Conservation (phyloP, 2,888 invertebrate genomes). For the Blastobasis adustella region DNA sequence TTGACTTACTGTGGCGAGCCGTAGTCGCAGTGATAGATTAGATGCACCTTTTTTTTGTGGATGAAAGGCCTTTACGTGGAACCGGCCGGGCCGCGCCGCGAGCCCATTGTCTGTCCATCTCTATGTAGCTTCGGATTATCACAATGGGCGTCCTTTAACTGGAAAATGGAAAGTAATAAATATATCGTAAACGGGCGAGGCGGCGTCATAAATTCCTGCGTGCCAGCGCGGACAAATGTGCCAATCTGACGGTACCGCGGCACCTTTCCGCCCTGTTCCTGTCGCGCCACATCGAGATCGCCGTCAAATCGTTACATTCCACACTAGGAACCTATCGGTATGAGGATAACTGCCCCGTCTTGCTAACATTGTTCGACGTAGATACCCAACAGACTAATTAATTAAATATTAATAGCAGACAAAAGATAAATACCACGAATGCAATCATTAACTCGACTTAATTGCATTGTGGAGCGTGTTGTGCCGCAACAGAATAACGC, state of each 20-base stretch:
- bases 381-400: too few relatives aligned
- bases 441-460: too few relatives aligned
- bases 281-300: too few relatives aligned
- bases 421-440: too few relatives aligned
- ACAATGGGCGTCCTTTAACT: constrained; percentile 28
- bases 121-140: constrained; percentile 37
- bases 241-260: constrained; percentile 23
- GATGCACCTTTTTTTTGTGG: constrained; percentile 53
- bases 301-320: too few relatives aligned
- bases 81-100: constrained; percentile 28
- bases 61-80: constrained; percentile 42
- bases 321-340: too few relatives aligned
- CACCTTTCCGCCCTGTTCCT: neutral
- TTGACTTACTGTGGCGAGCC: constrained; percentile 46
- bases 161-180: constrained; percentile 38
- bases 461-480: too few relatives aligned
- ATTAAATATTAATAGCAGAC: too few relatives aligned
- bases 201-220: constrained; percentile 35
- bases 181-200: constrained; percentile 42
- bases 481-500: too few relatives aligned
- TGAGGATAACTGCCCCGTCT: too few relatives aligned
- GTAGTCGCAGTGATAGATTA: constrained; percentile 53
- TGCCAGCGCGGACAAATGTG: constrained; percentile 24
- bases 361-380: too few relatives aligned
- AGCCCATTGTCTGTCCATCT: constrained; percentile 39